phyloP scores from a whole-genome alignment of 2,888 invertebrate species.

The Luffia ferchaultella region DNA sequence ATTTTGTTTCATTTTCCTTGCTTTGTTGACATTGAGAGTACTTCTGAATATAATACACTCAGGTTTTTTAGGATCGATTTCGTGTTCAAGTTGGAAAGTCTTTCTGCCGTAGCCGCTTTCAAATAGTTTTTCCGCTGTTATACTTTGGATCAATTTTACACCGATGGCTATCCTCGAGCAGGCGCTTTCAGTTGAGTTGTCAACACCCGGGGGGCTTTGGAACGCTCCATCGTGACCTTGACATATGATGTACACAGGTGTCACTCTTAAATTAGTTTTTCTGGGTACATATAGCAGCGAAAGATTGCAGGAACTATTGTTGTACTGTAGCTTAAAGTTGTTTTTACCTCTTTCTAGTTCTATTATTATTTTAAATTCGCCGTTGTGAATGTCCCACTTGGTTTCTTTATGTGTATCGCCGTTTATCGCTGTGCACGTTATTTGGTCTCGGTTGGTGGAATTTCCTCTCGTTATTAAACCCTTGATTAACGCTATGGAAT shows the following conservation, averaged over 20 bases:
- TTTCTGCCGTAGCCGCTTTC: slow-evolving; percentile 80
- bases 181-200: slow-evolving; percentile 76
- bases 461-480: slow-evolving; percentile 62
- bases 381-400: slow-evolving; percentile 70
- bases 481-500: slow-evolving; percentile 69
- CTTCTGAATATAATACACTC: slow-evolving; percentile 80
- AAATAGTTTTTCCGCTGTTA: slow-evolving; percentile 87
- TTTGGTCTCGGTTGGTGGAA: slow-evolving; percentile 44
- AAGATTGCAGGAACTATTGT: slow-evolving; percentile 50
- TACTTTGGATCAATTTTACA: slow-evolving; percentile 81
- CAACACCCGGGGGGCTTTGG: slow-evolving; percentile 70
- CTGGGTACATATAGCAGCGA: slow-evolving; percentile 65
- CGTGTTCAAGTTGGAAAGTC: slow-evolving; percentile 82
- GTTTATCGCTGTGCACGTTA: slow-evolving; percentile 44
- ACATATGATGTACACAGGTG: slow-evolving; percentile 86
- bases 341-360: slow-evolving; percentile 72
- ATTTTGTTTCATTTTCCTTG: slow-evolving; percentile 76
- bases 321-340: slow-evolving; percentile 66
- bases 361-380: slow-evolving; percentile 75
- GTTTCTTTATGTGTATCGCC: slow-evolving; percentile 42
- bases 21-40: slow-evolving; percentile 73
- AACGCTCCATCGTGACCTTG: slow-evolving; percentile 81
- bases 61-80: slow-evolving; percentile 60
- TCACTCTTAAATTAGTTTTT: slow-evolving; percentile 68
- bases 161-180: slow-evolving; percentile 79